Evolutionary conservation across 2,888 invertebrate species (phyloP), one percentile per base, ranked within the genome.

Genomic region (Hyalella azteca): DNA sequence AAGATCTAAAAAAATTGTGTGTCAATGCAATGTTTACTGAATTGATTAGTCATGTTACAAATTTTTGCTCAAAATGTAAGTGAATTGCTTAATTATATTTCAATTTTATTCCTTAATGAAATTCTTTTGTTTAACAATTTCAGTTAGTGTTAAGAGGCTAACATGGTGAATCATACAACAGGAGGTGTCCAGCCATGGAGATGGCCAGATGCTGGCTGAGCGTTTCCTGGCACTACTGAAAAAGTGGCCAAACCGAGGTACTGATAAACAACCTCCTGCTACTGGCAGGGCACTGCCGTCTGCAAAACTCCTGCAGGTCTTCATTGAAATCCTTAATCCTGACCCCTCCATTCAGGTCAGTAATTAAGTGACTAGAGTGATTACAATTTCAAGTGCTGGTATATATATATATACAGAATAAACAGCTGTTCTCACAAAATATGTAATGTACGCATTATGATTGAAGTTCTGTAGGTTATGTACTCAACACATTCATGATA

Each of bases 271-370:
- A 36, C 1, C 0, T 19, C 13, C 66, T 4, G n/a, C 11, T 66
- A 19, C 36, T 66, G 5, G 29, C 22, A 5, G 29, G 13, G 11
- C 45, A 45, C 36, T 66, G 36, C 39, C n/a, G 5, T 13, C 29
- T n/a, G 13, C 66, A 36, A 32, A 36, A 36, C 66, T 66, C 19
- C 3, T 36, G 0, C 9, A 11, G 19, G 19, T 19, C 29, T 7
- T 36, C 1, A 19, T 32, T 11, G 36, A 66, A 19, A 7, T 66
- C 19, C 29, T 66, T 22, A 66, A 66, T 36, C 66, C 66, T 36
- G 66, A 66, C 4, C 66, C 66, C 36, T 13, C 66, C 32, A 36
- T 66, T 3, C 66, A 66, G 66, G 66, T 66, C n/a, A n/a, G n/a
- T n/a, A n/a, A n/a, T n/a, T n/a, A n/a, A n/a, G n/a, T n/a, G n/a